Evolutionary conservation across 2,888 invertebrate species (phyloP).

Genomic region (Tortricodes alternella): DNA sequence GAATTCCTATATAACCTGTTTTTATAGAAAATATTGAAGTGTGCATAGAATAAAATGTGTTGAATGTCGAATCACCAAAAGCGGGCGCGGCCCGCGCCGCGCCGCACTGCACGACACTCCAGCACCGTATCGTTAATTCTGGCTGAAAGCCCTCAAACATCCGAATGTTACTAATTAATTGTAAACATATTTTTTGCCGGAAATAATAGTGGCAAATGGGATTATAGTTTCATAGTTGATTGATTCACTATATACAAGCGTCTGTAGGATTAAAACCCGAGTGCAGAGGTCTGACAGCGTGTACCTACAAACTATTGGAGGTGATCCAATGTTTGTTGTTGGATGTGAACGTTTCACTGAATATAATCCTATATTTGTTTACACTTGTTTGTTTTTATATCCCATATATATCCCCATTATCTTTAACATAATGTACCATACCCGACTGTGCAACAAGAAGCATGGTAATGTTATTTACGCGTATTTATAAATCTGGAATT

Average conservation of each 20-base stretch:
- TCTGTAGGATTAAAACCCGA: slow-evolving; percentile 43
- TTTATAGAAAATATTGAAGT: slow-evolving; percentile 47
- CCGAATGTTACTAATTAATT: slow-evolving; percentile 54
- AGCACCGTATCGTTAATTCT: slow-evolving; percentile 58
- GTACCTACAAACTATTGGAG: slow-evolving; percentile 56
- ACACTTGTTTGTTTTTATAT: slow-evolving; percentile 72
- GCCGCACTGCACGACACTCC: slow-evolving; percentile 52
- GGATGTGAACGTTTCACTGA: slow-evolving; percentile 79
- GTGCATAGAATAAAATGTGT: slow-evolving; percentile 49
- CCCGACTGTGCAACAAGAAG: too few species aligned
- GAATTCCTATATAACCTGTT: slow-evolving; percentile 40
- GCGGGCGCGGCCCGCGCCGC: slow-evolving; percentile 15
- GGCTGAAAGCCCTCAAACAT: slow-evolving; percentile 55
- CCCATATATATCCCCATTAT: too few species aligned
- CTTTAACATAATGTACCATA: too few species aligned
- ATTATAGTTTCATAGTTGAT: slow-evolving; percentile 67
- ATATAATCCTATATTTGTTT: slow-evolving; percentile 83
- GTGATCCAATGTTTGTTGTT: slow-evolving; percentile 67
- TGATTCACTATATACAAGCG: slow-evolving; percentile 46
- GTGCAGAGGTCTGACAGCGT: slow-evolving; percentile 55
- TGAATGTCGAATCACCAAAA: slow-evolving; percentile 75
- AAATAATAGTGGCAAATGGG: slow-evolving; percentile 68
- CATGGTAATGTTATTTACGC: too few species aligned
- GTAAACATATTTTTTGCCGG: slow-evolving; percentile 54
- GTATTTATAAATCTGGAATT: too few species aligned